Base-by-base conservation (phyloP, 2,113 vertebrate species). In the Colinus virginianus region DNA sequence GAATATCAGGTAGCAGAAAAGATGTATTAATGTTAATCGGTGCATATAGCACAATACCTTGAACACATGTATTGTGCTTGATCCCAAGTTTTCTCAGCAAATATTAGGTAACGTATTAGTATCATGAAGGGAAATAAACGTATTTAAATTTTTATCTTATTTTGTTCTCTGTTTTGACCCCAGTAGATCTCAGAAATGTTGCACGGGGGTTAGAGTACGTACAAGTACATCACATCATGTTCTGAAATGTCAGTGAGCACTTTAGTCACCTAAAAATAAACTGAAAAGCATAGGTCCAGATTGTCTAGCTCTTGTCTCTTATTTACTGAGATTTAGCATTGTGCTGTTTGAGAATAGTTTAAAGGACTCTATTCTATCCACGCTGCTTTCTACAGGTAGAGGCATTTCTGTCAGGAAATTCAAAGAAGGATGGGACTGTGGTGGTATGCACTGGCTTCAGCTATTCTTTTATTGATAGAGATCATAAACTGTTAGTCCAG, bases 241-340 rank as follows among this genome's bases (percentile, higher is more conserved):
- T 95, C 36, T 74, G 64, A 92, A 93, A 83, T 2, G 2, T 63
- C 68, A 70, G 15, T 25, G 26, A 86, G 72, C 42, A 34, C 76
- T 85, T 90, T 3, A 83, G 67, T 66, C 49, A 49, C 45, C 67
- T 93, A 93, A 94, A 93, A 91, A 85, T 95, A 79, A 88, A 79
- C 38, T 66, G 55, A 28, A 53, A 94, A 38, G 42, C 42, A 45
- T 77, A 48, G n/a, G 36, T 61, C 45, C 36, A 77, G 64, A 81
- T 83, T 90, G 71, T 48, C 30, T 95, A 84, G 40, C 22, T 84
- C 23, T 63, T 43, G 42, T n/a, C 30, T 85, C 48, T 86, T 89
- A 64, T 81, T 78, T 84, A 36, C 34, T 90, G 38, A 69, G 49
- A 85, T 74, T 34, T 72, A 79, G 46, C 21, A 14, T 51, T 84